Base-by-base conservation (phyloP, 1,140 invertebrate genomes). In the Bombus cullumanus region DNA sequence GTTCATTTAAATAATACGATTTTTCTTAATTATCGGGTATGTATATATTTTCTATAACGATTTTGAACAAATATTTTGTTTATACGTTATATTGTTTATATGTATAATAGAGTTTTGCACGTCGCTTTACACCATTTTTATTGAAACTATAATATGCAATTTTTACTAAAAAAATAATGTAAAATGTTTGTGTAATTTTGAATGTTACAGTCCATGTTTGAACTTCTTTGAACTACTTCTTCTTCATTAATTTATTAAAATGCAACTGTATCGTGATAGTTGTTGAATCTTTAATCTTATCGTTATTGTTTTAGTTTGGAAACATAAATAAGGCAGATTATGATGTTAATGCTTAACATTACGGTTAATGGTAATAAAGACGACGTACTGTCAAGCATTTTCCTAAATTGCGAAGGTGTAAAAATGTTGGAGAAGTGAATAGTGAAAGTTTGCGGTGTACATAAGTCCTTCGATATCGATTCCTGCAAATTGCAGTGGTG, bases 391-490 rank as follows among this genome's bases (percentile, higher is more conserved):
- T 71, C n/a, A 43, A 18, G 12, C 15, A 59, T 10, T 37, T 41
- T 66, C 22, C 15, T 37, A n/a, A 34, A 69, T 22, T 10, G 4
- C 28, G n/a, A 81, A 41, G 31, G 73, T 74, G 83, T 34, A 22
- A 3, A 31, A 68, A n/a, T 81, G 2, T 39, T 41, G 12, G 43
- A 39, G 28, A 34, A 47, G 31, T n/a, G 25, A 34, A 31, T 39
- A 74, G 71, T 57, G 77, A 74, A 74, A 68, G 62, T 74, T 41
- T 25, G 28, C 57, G 64, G 80, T 83, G 68, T 53, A 53, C 47
- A 22, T 47, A 80, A 86, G 81, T 78, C 69, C 80, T 81, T 72
- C 69, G 81, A 83, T 90, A 90, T 90, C 86, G 89, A 90, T 90
- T 90, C 62, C 71, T 66, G 69, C 28, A 89, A 86, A 82, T 74